phyloP scores from a whole-genome alignment of 2,888 invertebrate genomes.

The Clunio marinus region DNA sequence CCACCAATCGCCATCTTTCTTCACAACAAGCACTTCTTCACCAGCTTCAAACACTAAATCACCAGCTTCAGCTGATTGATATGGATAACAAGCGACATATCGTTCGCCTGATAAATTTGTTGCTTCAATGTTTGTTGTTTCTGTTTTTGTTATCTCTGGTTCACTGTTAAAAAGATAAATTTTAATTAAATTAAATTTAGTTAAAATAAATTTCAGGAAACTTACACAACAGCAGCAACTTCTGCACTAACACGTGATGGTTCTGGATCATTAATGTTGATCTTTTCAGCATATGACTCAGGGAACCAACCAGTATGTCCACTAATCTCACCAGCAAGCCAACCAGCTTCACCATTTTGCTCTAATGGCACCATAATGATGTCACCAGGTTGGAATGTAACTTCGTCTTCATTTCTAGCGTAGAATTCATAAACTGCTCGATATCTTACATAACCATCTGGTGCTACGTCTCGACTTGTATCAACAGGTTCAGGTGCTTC shows the following conservation, averaged over 20 bases:
- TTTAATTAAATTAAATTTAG: too few relatives aligned
- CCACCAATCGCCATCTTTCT: conserved; percentile 98
- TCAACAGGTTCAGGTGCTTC: conserved; percentile 42
- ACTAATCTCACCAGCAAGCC: conserved; percentile 87
- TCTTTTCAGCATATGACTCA: conserved; percentile 82
- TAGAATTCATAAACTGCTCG: conserved; percentile 91
- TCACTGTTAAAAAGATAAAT: too few relatives aligned
- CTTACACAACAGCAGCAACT: conserved; percentile 71
- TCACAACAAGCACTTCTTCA: conserved; percentile 80
- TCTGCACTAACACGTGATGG: conserved; percentile 46
- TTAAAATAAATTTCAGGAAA: too few relatives aligned
- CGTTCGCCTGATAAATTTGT: conserved; percentile 43
- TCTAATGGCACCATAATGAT: conserved; percentile 75
- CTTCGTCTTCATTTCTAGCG: conserved; percentile 87
- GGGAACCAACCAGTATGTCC: conserved; percentile 96
- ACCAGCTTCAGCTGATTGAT: conserved; percentile 81
- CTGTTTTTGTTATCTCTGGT: too few relatives aligned
- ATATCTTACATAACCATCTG: conserved; percentile 63
- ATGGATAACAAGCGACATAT: conserved; percentile 61
- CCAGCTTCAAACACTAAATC: conserved; percentile 86
- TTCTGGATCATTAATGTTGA: not conserved
- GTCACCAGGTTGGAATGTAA: conserved; percentile 90
- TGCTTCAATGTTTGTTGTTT: too few relatives aligned
- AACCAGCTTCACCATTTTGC: conserved; percentile 93
- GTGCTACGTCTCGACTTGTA: conserved; percentile 47